Conservation (phyloP, 2,113 vertebrate genomes). For the Pseudorhombus dupliciocellatus region DNA sequence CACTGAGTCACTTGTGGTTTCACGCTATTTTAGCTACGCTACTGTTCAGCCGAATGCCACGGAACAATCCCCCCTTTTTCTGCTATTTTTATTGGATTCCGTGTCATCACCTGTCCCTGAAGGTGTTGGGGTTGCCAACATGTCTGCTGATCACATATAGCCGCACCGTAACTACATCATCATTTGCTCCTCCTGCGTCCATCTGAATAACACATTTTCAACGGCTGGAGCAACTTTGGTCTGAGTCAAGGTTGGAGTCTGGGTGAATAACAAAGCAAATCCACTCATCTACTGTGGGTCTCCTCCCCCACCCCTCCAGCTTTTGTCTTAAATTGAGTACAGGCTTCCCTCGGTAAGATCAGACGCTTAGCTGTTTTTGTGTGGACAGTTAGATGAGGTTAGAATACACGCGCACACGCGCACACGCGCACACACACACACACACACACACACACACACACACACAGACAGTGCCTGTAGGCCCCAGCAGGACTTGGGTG, state of each 20-base stretch:
- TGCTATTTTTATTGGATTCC: not conserved
- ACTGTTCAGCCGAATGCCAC: constrained; percentile 12
- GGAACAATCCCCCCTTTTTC: not conserved
- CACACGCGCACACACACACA: constrained; percentile 34
- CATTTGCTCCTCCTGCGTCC: constrained; percentile 44
- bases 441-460: constrained; percentile 45
- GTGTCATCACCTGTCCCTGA: constrained; percentile 1
- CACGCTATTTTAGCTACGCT: constrained; percentile 24
- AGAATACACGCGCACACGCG: constrained; percentile 31
- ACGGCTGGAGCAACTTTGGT: constrained; percentile 26
- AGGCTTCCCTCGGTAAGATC: constrained; percentile 64
- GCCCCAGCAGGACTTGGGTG: constrained; percentile 74
- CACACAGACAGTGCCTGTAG: constrained; percentile 20
- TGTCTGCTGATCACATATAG: constrained; percentile 8
- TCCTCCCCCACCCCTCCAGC: constrained; percentile 30
- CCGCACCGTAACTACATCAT: constrained; percentile 43
- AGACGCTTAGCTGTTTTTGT: constrained; percentile 53
- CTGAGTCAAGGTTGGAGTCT: constrained; percentile 64
- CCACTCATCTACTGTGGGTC: constrained; percentile 48
- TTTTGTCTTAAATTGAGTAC: constrained; percentile 69
- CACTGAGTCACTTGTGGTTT: constrained; percentile 63
- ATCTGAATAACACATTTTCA: constrained; percentile 49
- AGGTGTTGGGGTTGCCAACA: constrained; percentile 1
- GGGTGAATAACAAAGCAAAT: constrained; percentile 58
- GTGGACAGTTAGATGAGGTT: constrained; percentile 59